Percentiles rank a stretch among this genome's conserved stretches.
These are phyloP conservation scores for Neosalanx taihuensis DNA, from an alignment of 2,797 vertebrate genomes.

Conservation along the genomic window DNA sequence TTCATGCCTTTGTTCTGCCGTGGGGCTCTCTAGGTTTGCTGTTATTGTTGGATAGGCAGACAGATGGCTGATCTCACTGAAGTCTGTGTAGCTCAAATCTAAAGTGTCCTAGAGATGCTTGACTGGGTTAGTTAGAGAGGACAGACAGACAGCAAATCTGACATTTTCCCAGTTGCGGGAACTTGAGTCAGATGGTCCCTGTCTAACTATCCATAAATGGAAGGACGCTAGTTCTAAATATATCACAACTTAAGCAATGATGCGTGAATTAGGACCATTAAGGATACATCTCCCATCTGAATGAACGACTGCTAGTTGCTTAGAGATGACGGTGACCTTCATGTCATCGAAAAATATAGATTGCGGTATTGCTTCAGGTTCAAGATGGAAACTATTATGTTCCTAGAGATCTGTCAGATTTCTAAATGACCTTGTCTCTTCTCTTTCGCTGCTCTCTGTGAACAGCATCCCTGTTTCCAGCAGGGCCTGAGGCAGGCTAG, in stretches of 20 bases:
- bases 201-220: slow-evolving; percentile 43
- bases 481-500: background rate
- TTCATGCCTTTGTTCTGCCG: slow-evolving; percentile 15
- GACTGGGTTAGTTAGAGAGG: background rate
- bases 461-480: background rate
- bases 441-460: background rate
- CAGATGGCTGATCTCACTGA: background rate
- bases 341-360: too few relatives aligned
- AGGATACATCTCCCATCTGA: background rate
- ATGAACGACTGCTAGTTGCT: too few relatives aligned
- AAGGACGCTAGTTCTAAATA: slow-evolving; percentile 44
- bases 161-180: slow-evolving; percentile 24
- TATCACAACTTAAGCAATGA: slow-evolving; percentile 22
- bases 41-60: background rate
- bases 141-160: slow-evolving; percentile 31
- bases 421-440: background rate
- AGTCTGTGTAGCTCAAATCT: background rate
- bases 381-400: background rate
- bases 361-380: background rate
- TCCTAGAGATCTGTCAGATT: background rate
- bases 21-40: slow-evolving; percentile 7
- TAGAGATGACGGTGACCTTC: too few relatives aligned
- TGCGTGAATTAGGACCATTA: background rate
- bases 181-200: slow-evolving; percentile 30
- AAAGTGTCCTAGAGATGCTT: slow-evolving; percentile 7